Evolutionary conservation across 1,140 invertebrate species (phyloP).

Genomic region (Cotesia vestalis): DNA sequence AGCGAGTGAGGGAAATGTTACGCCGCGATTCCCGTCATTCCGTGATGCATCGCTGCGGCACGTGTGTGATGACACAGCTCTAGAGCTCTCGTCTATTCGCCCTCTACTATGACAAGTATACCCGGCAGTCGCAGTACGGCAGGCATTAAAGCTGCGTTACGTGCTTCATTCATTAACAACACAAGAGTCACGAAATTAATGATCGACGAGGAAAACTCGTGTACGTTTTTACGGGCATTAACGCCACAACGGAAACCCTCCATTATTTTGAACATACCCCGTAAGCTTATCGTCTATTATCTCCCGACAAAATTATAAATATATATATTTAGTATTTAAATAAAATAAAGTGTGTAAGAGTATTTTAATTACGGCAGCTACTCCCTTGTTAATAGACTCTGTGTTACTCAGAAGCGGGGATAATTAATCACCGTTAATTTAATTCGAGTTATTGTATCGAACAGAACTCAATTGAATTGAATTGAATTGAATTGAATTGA

Average conservation of each 20-base stretch:
- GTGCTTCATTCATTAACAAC: constrained; percentile 37
- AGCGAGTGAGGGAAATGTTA: constrained; percentile 29
- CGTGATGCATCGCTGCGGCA: constrained; percentile 58
- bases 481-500: too few relatives aligned
- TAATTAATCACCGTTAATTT: too few relatives aligned
- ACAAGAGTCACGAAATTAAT: constrained; percentile 37
- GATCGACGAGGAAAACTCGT: constrained; percentile 31
- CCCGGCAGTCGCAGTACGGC: constrained; percentile 11
- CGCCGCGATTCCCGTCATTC: constrained; percentile 53
- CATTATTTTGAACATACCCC: background rate
- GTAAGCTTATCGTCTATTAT: constrained; percentile 9
- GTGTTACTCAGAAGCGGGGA: too few relatives aligned
- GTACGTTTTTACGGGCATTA: constrained; percentile 11
- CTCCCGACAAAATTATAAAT: background rate
- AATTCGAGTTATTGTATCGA: too few relatives aligned
- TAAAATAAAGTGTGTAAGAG: background rate
- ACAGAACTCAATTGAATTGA: too few relatives aligned
- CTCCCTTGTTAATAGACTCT: too few relatives aligned
- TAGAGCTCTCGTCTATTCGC: constrained; percentile 39
- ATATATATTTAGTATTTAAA: background rate
- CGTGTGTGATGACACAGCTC: constrained; percentile 55
- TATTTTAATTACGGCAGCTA: background rate
- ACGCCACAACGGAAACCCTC: constrained; percentile 2
- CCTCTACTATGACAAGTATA: background rate
- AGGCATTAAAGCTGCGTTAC: constrained; percentile 36